Base-by-base conservation (phyloP, 2,888 invertebrate species). In the Seladonia tumulorum region DNA sequence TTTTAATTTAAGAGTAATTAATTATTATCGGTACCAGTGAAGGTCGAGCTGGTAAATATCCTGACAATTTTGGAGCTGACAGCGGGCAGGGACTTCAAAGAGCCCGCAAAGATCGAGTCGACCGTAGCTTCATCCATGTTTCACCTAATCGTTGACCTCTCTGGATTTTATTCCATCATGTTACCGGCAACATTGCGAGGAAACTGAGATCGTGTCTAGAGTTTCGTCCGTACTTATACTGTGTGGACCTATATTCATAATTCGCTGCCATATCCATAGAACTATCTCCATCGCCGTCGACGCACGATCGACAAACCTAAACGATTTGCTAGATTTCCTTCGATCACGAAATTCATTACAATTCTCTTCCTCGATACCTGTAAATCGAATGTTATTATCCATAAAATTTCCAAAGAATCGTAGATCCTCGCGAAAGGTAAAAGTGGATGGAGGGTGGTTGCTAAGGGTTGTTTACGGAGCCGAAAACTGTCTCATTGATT, bases 11-110 rank as follows among this genome's bases (percentile, higher is more conserved):
- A 8, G 63, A 35, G 35, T 35, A 68, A 39, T 35, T 66, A 18
- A 66, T 35, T 60, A 60, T 25, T 12, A 66, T 29, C 2, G 1
- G 10, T 95, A 99, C 99, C 99, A 93, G 99, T 99, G 93, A 99
- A 99, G 0, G 99, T 99, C 0, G 99, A 99, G 94, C 99, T 99
- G 86, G 99, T 99, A 95, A 99, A 99, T 92, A 99, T 99, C 91
- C 99, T 96, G 45, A 99, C 99, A 93, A 99, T 99, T 96, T 99
- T 99, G 68, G 99, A 99, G 95, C 99, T 98, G 88, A 99, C 98
- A 0, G 99, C 98, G 0, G 99, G 99, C 90, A 99, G 95, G 76
- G 97, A 97, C 94, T 98, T 98, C 90, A 99, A 95, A 0, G 98
- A 98, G 39, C 99, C 99, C 47, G 97, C 96, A 95, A 99, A 99